phyloP scores from a whole-genome alignment of 1,140 invertebrate species.

The Procambarus virginalis region DNA sequence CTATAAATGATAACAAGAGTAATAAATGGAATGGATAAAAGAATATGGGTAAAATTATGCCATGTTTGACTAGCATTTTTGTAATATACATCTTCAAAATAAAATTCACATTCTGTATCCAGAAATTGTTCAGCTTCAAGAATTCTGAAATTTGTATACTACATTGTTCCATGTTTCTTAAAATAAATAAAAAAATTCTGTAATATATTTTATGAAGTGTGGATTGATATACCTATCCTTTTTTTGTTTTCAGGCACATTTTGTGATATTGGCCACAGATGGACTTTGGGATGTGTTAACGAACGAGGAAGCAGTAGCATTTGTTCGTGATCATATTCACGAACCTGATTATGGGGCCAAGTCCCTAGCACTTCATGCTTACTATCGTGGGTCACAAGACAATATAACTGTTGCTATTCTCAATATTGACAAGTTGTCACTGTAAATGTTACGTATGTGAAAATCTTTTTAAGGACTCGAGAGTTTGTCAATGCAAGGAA shows the following conservation, averaged over 20 bases:
- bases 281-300: constrained; percentile 96
- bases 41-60: too few relatives aligned
- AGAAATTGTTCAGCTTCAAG: too few relatives aligned
- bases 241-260: constrained; percentile 79
- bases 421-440: constrained; percentile 80
- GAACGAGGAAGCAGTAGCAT: constrained; percentile 94
- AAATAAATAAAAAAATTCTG: too few relatives aligned
- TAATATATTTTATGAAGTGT: too few relatives aligned
- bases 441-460: background rate
- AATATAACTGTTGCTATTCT: constrained; percentile 96
- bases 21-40: too few relatives aligned
- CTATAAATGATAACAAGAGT: too few relatives aligned
- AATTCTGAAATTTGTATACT: too few relatives aligned
- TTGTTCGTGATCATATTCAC: constrained; percentile 86
- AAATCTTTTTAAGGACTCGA: background rate
- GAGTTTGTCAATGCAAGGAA: constrained; percentile 8
- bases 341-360: constrained; percentile 92
- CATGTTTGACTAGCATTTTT: too few relatives aligned
- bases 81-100: too few relatives aligned
- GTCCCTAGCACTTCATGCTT: constrained; percentile 91
- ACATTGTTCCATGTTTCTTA: too few relatives aligned
- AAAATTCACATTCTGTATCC: too few relatives aligned
- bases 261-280: constrained; percentile 94
- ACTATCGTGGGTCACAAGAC: constrained; percentile 92
- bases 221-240: background rate